phyloP scores from a whole-genome alignment of 2,888 invertebrate species.

The Cantharis rufa region DNA sequence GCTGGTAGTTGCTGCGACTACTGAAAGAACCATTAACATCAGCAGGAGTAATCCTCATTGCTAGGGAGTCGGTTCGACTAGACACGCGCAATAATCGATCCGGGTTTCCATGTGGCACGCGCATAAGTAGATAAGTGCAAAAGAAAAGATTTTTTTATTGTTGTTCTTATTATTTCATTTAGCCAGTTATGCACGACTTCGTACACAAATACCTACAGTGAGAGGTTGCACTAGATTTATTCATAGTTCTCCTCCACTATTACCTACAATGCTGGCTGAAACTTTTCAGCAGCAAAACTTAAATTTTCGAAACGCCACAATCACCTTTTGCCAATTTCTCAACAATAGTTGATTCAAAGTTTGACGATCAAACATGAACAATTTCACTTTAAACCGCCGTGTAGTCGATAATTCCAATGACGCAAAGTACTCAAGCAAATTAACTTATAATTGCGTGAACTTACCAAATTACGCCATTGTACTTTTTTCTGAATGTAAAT shows the following conservation, averaged over 20 bases:
- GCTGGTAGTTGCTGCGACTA: slow-evolving; percentile 30
- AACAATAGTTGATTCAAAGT: background rate
- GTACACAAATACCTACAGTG: background rate
- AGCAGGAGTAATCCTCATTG: slow-evolving; percentile 29
- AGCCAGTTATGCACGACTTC: slow-evolving; percentile 21
- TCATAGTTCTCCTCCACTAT: background rate
- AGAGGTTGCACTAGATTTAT: background rate
- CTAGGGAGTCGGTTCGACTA: slow-evolving; percentile 35
- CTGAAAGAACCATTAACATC: slow-evolving; percentile 31
- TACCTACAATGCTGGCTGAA: background rate
- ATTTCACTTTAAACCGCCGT: background rate
- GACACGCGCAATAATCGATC: slow-evolving; percentile 41
- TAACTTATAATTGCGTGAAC: background rate
- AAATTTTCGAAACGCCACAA: background rate
- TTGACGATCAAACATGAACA: background rate
- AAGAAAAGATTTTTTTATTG: slow-evolving; percentile 29
- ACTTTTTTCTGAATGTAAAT: background rate
- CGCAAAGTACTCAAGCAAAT: background rate
- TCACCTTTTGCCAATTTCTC: background rate
- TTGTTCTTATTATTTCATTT: slow-evolving; percentile 30
- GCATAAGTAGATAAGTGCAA: slow-evolving; percentile 31
- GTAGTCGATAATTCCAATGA: background rate
- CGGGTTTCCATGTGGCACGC: slow-evolving; percentile 34
- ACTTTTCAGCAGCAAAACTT: background rate
- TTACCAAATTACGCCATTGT: background rate